Evolutionary conservation across 2,888 invertebrate genomes (phyloP).

Genomic region (Macrophya alboannulata): DNA sequence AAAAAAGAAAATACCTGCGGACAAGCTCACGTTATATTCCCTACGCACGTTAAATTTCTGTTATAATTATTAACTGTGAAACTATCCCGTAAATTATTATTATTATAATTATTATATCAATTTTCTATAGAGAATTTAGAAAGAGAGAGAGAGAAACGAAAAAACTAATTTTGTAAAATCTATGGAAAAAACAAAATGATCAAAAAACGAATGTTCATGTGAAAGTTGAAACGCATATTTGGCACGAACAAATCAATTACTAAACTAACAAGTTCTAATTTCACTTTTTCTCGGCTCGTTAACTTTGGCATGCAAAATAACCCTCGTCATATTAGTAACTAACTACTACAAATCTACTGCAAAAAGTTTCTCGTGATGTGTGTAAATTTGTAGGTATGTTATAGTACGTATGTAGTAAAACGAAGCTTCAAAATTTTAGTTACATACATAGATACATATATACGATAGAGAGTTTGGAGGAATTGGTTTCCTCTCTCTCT

Average conservation of each 20-base stretch:
- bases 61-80: not conserved
- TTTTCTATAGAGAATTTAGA: not conserved
- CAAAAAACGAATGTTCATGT: not conserved
- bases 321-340: slow-evolving; percentile 40
- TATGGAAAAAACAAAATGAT: not conserved
- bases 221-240: not conserved
- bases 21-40: not conserved
- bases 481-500: slow-evolving; percentile 44
- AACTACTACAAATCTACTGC: not conserved
- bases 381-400: slow-evolving; percentile 3
- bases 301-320: not conserved
- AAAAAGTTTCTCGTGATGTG: not conserved
- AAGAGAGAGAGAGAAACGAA: not conserved
- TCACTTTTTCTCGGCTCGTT: slow-evolving; percentile 3
- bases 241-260: not conserved
- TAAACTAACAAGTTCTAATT: slow-evolving; percentile 7
- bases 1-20: not conserved
- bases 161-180: not conserved
- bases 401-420: not conserved
- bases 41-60: not conserved
- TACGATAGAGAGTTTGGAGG: slow-evolving; percentile 31
- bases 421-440: slow-evolving; percentile 8
- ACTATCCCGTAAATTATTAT: too few species aligned
- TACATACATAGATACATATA: not conserved
- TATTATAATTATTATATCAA: not conserved